Conservation (phyloP, 2,888 invertebrate species). For the Acleris emargana region DNA sequence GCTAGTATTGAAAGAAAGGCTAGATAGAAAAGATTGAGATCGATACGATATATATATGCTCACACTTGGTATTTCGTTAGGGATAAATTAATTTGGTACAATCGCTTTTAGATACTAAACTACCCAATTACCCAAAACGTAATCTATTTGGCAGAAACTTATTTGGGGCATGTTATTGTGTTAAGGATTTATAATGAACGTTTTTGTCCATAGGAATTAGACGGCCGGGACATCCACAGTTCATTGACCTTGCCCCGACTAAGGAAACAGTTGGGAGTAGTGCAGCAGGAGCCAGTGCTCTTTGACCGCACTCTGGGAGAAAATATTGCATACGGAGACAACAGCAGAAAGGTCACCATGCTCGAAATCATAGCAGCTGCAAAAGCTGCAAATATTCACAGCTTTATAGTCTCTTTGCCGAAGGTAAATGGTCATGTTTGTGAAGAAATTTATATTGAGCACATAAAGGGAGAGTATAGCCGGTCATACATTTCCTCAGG, state of each 20-base stretch:
- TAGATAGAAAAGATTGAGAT: no score
- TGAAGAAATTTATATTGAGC: neutral
- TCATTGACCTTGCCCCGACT: constrained; percentile 86
- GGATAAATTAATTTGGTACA: no score
- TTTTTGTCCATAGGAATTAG: constrained; percentile 70
- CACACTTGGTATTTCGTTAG: no score
- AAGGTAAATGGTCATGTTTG: constrained; percentile 64
- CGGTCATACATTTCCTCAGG: constrained; percentile 58
- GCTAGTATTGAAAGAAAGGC: no score
- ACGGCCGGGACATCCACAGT: constrained; percentile 81
- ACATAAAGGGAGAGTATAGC: neutral
- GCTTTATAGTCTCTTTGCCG: constrained; percentile 88
- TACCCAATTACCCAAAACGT: no score
- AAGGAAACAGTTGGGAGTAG: constrained; percentile 90
- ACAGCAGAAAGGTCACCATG: constrained; percentile 86
- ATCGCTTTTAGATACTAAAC: no score
- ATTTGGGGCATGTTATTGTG: no score
- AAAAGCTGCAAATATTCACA: constrained; percentile 91
- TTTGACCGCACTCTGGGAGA: constrained; percentile 92
- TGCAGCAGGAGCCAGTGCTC: constrained; percentile 93
- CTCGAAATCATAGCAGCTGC: constrained; percentile 90
- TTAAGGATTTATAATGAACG: neutral
- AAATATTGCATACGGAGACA: constrained; percentile 94
- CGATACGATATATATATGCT: no score
- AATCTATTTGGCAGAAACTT: no score